Base-by-base conservation (phyloP, 1,140 invertebrate genomes). In the Drosophila ohnishii region DNA sequence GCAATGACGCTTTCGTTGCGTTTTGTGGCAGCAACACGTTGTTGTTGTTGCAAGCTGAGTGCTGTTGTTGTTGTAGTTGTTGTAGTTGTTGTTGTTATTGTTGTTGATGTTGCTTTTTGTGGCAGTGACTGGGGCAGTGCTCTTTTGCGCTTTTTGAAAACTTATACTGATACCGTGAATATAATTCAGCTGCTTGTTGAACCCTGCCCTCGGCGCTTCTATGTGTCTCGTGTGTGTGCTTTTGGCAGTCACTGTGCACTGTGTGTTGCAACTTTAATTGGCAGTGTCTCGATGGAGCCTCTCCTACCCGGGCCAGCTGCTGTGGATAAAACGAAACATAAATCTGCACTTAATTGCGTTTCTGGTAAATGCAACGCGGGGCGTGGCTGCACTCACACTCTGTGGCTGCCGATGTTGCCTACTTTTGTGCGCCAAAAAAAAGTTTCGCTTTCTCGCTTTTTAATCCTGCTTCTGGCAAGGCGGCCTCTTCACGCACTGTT, bases 331-430 rank as follows among this genome's bases (percentile, higher is more conserved):
- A 47, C 14, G 45, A 59, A 72, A 71, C 69, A 77, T 69, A 67
- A 77, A 58, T 77, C 62, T 77, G 58, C 64, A 62, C 74, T 70
- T 77, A 75, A 75, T 47, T 42, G 64, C 32, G 64, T 37, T 37
- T 66, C 35, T 35, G 42, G 32, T 34, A 30, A 22, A 10, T 45
- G 35, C 35, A 25, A 10, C 10, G 37, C 32, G 16, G 16, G 25
- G 39, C 32, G 28, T 30, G 25, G 37, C 45, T 11, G 22, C 22
- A 37, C 58, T 19, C 25, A 30, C 32, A 53, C 10, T 32, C 3
- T 25, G 16, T 19, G 10, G 50, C 50, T 9, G n/a, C 48, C 25
- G 25, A 28, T 14, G 5, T 44, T 61, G 61, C 56, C 61, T 64
- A 34, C 56, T 42, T 61, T 64, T 42, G 61, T 61, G 56, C 61